Evolutionary conservation across 2,888 invertebrate species (phyloP), one percentile per base, ranked within the genome.

Genomic region (Ochropleura plecta): DNA sequence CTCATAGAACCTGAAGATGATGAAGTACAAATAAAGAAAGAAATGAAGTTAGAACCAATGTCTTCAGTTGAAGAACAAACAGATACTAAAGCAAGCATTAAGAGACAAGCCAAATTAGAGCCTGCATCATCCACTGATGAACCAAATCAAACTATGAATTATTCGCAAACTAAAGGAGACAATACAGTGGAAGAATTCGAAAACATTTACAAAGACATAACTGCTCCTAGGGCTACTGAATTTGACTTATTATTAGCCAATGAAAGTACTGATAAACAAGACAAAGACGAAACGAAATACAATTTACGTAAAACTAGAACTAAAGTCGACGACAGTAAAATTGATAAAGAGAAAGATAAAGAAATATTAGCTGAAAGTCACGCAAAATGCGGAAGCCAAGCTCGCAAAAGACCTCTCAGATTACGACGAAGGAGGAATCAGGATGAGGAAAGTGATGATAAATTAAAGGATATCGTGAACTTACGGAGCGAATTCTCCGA

Each of bases 171-270:
- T 18, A 78, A 64, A 44, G 69, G 60, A 48, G 77, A 86, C 65
- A 94, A 95, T 70, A 95, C 95, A 0, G 86, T 93, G 42, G 94
- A 94, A 49, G 93, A 92, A 71, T 96, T 96, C 71, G 96, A 96
- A 81, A 94, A 94, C 42, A 92, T 96, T 51, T 96, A 91, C 81
- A 95, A 94, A 86, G 90, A 95, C 67, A 82, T 95, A 60, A 90
- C 94, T 44, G 83, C 84, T n/a, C 90, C 93, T 3, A 92, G 94
- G 78, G 91, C 91, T 40, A 95, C 96, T 0, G 94, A 96, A 82
- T 96, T 96, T 48, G 96, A 96, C 8, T 70, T 93, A 59, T 86
- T 96, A 3, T 78, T 69, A 66, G 59, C 75, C 14, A 76, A 77
- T 76, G 68, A 88, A 74, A 64, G 71, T 67, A 53, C 18, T 12